Conservation (phyloP, 2,113 vertebrate species). For the Addax nasomaculatus region DNA sequence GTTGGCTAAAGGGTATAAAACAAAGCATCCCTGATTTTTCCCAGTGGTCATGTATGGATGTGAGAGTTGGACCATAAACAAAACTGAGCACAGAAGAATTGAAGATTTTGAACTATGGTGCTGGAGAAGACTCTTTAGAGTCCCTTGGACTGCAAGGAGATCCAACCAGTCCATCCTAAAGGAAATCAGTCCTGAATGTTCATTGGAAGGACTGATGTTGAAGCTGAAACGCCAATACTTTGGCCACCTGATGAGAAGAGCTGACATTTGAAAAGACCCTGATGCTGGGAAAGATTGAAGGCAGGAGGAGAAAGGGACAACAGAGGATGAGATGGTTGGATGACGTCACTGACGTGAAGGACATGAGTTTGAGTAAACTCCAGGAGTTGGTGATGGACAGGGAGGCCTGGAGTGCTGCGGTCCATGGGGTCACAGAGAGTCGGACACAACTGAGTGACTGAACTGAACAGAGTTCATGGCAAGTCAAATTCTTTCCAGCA, state of each 20-base stretch:
- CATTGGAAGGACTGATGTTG: background rate
- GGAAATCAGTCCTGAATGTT: background rate
- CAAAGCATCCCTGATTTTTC: background rate
- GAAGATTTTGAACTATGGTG: background rate
- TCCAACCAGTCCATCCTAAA: background rate
- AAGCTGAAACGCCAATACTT: background rate
- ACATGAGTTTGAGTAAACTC: background rate
- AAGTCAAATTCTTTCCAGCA: background rate
- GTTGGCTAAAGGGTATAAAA: background rate
- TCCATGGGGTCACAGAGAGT: background rate
- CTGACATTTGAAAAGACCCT: background rate
- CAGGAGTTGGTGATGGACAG: background rate
- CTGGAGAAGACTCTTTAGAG: background rate
- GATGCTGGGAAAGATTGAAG: background rate
- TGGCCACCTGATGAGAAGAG: background rate
- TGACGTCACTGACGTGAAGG: accelerated
- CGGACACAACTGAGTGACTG: background rate
- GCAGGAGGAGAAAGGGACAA: background rate
- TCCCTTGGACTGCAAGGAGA: background rate
- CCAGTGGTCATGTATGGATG: background rate
- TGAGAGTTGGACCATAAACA: background rate
- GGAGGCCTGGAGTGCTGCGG: accelerated
- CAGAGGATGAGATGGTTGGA: background rate
- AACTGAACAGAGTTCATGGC: background rate
- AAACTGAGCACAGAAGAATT: background rate